Conservation (phyloP, 2,888 invertebrate genomes). For the Chesias legatella region DNA sequence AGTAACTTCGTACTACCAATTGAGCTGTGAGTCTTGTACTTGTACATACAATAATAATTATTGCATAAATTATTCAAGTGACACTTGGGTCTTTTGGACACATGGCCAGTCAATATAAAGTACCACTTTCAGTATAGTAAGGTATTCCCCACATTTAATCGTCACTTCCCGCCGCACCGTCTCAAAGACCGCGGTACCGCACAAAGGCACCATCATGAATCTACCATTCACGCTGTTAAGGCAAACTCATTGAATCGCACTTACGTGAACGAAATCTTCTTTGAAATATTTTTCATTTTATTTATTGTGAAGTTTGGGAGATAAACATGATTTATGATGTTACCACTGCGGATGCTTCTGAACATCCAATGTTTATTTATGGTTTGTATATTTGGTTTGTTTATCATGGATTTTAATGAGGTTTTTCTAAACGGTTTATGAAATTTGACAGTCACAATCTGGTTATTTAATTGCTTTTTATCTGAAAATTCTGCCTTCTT, state of each 20-base stretch:
- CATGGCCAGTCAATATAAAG: too few species aligned
- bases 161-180: background rate
- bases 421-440: constrained; percentile 4
- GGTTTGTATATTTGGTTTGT: constrained; percentile 8
- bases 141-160: background rate
- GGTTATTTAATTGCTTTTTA: background rate
- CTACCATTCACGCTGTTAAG: background rate
- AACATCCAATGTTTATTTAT: constrained; percentile 19
- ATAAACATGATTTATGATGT: constrained; percentile 22
- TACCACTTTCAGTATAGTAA: too few species aligned
- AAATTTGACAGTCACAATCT: background rate
- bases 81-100: too few species aligned
- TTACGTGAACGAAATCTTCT: background rate
- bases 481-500: too few species aligned
- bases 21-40: too few species aligned
- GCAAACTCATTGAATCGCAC: background rate
- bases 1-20: too few species aligned
- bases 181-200: background rate
- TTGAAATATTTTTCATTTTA: background rate
- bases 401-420: constrained; percentile 10
- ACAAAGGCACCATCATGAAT: background rate
- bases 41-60: too few species aligned
- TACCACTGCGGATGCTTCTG: constrained; percentile 15
- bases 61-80: too few species aligned
- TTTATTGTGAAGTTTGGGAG: constrained; percentile 12